A percentile compares a stretch with the other conserved stretches of the same genome.
Evolutionary conservation across 2,113 vertebrate species (phyloP).

Genomic region (Puffinus mauretanicus): DNA sequence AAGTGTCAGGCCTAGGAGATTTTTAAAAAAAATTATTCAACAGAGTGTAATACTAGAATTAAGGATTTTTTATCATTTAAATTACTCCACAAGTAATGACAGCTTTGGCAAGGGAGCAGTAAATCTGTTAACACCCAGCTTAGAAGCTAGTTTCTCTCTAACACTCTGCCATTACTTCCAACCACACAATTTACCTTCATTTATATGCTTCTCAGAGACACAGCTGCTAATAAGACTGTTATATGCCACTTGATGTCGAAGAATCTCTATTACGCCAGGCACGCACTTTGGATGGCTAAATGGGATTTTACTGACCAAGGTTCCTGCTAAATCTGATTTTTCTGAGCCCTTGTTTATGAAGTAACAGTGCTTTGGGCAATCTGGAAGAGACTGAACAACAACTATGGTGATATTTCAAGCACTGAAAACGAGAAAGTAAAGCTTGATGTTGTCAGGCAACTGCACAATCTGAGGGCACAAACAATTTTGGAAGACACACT

Average conservation of each 20-base stretch:
- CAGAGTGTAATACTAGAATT: not conserved
- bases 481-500: not conserved
- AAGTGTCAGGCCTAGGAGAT: not conserved
- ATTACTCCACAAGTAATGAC: not conserved
- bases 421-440: not conserved
- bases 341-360: constrained; percentile 48
- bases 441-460: not conserved
- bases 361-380: constrained; percentile 73
- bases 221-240: constrained; percentile 82
- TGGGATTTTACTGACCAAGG: constrained; percentile 73
- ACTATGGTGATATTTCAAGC: not conserved
- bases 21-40: not conserved
- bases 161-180: not conserved
- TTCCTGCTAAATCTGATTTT: constrained; percentile 54
- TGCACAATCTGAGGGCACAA: not conserved
- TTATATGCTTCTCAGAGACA: not conserved
- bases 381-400: constrained; percentile 74
- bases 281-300: constrained; percentile 81
- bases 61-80: not conserved
- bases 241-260: constrained; percentile 78
- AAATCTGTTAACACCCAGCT: not conserved
- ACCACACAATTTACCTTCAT: constrained; percentile 58
- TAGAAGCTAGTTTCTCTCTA: not conserved
- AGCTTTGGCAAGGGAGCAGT: not conserved
- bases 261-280: constrained; percentile 74